Conservation (phyloP, 1,140 invertebrate species). For the Acromyrmex heyeri region DNA sequence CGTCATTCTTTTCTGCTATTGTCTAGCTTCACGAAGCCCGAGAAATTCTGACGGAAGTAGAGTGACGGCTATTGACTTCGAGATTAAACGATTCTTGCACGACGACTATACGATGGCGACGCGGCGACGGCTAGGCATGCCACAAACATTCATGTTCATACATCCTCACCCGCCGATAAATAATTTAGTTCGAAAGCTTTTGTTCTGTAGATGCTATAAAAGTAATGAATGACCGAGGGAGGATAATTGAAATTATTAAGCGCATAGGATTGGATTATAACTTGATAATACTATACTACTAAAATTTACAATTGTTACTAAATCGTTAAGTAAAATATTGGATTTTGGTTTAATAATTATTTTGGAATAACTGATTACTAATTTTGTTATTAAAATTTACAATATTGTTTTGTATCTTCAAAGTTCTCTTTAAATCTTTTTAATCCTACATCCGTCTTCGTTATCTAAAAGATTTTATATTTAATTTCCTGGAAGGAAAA, state of each 20-base stretch:
- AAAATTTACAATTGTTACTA: neutral
- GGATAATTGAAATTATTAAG: constrained; percentile 21
- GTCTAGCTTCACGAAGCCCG: constrained; percentile 8
- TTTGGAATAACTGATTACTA: neutral
- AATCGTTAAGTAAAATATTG: neutral
- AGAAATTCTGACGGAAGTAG: constrained; percentile 9
- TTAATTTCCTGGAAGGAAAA: neutral
- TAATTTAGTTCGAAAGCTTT: constrained; percentile 24
- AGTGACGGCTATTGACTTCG: constrained; percentile 24
- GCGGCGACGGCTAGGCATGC: neutral
- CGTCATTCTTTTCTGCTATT: constrained; percentile 28
- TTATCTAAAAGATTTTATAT: constrained; percentile 17
- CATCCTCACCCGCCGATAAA: neutral
- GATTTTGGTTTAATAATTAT: neutral
- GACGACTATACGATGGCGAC: constrained; percentile 1
- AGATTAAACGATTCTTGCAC: constrained; percentile 23
- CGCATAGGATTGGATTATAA: neutral
- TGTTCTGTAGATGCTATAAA: neutral
- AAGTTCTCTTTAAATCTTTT: neutral
- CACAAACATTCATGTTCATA: constrained; percentile 18
- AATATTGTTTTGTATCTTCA: neutral
- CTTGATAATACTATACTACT: neutral
- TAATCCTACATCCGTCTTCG: neutral
- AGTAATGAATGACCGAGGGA: neutral
- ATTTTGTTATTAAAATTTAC: neutral